Base-by-base conservation (phyloP, 35 echinoderm and acorn worm genomes). In the Diadema setosum region DNA sequence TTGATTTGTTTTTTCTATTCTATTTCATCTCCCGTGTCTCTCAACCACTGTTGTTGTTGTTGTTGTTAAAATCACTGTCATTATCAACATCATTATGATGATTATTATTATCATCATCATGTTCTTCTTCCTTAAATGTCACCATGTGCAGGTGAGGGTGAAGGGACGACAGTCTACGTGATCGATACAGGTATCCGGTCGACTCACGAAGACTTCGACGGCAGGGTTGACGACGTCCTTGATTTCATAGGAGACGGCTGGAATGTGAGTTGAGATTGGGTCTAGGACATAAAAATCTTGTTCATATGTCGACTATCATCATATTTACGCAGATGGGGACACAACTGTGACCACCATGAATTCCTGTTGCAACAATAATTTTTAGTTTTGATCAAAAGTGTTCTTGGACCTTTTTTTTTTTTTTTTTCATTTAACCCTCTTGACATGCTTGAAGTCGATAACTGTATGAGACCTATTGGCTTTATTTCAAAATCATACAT, bases 201-300 rank as follows among this genome's bases (percentile, higher is more conserved):
- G 26, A 55, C 43, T 55, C 81, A 83, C 36, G 81, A 50, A 4
- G 81, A 83, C 8, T 83, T 83, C 35, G 81, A 45, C 46, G 81
- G 81, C 2, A 20, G 81, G 3, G 81, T 55, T 3, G 25, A 33
- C 31, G 5, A 46, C 29, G 43, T 39, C 17, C 32, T 39, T 32
- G 81, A 83, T 20, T 45, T 45, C 30, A 25, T 83, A 18, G 81
- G 35, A 4, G 81, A 83, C 39, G 63, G 24, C 30, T 67, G 63
- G 63, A 67, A 67, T 34, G 63, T 67, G 18, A 67, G 63, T 33
- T 12, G 12, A 2, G 21, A 55, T n/a, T n/a, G n/a, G n/a, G n/a
- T n/a, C n/a, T n/a, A n/a, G n/a, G n/a, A n/a, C n/a, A n/a, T n/a
- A n/a, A n/a, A n/a, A n/a, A n/a, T n/a, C n/a, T n/a, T n/a, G n/a